A percentile compares a stretch with the other conserved stretches of the same genome.
phyloP scores from a whole-genome alignment of 2,888 invertebrate genomes.

The Troglohyphantes excavatus region DNA sequence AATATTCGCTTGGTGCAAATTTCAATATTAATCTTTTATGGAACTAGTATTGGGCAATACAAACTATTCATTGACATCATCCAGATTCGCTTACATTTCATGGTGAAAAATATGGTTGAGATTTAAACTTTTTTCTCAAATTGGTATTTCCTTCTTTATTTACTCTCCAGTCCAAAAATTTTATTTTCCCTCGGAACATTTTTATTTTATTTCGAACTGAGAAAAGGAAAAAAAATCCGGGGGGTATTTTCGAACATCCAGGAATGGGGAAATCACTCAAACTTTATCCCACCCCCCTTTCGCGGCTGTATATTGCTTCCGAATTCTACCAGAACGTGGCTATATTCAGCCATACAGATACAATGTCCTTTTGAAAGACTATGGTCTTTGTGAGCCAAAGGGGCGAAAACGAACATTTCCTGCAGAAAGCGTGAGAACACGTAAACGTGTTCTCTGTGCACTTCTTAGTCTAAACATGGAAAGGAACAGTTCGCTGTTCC shows the following conservation, averaged over 20 bases:
- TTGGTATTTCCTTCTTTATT: neutral
- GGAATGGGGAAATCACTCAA: neutral
- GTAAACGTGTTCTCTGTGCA: conserved; percentile 43
- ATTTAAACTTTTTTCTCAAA: conserved; percentile 25
- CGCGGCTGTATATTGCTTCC: conserved; percentile 7
- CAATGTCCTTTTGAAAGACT: conserved; percentile 29
- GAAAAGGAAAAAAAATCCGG: neutral
- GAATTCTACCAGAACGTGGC: conserved; percentile 23
- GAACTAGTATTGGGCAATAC: too few species aligned
- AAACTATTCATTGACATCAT: too few species aligned
- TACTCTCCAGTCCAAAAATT: neutral
- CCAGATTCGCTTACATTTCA: too few species aligned
- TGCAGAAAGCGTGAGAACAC: conserved; percentile 45
- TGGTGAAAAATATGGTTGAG: too few species aligned
- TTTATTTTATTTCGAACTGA: conserved; percentile 24
- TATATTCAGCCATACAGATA: conserved; percentile 47
- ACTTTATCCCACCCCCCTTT: neutral
- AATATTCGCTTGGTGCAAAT: too few species aligned
- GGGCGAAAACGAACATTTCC: conserved; percentile 12
- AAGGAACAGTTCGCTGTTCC: too few species aligned
- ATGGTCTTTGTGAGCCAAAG: conserved; percentile 3
- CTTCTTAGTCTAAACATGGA: too few species aligned
- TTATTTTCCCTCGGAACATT: conserved; percentile 10
- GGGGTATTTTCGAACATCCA: neutral
- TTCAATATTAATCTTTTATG: too few species aligned